Conservation (phyloP, 2,888 invertebrate species). For the Microctonus aethiopoides region DNA sequence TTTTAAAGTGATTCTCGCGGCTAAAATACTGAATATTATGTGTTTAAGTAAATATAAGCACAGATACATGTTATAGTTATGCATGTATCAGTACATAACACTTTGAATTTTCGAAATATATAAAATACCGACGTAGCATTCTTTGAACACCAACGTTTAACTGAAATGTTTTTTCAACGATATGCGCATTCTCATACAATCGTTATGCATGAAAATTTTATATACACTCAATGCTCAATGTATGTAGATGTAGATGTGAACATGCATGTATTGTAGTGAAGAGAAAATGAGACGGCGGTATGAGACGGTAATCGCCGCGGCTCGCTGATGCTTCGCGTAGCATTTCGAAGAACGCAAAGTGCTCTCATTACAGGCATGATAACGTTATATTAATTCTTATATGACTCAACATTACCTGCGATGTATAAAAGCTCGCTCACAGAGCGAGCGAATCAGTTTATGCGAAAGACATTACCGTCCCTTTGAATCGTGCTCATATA, state of each 20-base stretch:
- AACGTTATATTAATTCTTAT: slow-evolving; percentile 51
- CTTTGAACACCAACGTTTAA: not conserved
- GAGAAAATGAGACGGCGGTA: not conserved
- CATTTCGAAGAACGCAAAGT: slow-evolving; percentile 43
- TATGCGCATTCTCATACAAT: not conserved
- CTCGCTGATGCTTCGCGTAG: slow-evolving; percentile 27
- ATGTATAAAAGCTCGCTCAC: slow-evolving; percentile 8
- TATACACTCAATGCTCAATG: not conserved
- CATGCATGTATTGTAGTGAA: not conserved
- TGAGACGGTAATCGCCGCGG: not conserved
- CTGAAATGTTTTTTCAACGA: not conserved
- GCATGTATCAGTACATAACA: not conserved
- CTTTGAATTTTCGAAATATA: not conserved
- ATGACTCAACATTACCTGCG: slow-evolving; percentile 45
- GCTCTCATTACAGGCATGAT: slow-evolving; percentile 48
- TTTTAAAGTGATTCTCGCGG: not conserved
- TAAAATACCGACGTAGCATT: not conserved
- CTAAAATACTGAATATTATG: not conserved
- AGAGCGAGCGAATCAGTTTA: slow-evolving; percentile 31
- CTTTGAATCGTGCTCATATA: not conserved
- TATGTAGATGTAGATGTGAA: not conserved
- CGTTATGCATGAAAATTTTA: not conserved
- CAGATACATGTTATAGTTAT: not conserved
- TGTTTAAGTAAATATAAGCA: not conserved
- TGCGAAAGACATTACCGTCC: slow-evolving; percentile 33